phyloP scores from a whole-genome alignment of 2,888 invertebrate genomes.

The Eupithecia subumbrata region DNA sequence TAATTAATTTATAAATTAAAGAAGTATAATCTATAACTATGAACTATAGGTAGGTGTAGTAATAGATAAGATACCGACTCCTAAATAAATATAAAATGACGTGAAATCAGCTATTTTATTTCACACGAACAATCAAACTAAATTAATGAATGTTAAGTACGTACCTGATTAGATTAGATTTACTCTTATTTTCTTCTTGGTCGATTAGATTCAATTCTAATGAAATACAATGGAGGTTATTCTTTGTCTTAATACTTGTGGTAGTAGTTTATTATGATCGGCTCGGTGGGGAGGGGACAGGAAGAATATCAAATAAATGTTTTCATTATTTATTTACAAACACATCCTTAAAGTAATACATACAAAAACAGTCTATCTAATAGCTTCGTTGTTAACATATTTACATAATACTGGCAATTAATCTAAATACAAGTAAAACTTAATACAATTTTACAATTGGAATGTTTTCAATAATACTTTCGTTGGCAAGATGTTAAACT shows the following conservation, averaged over 20 bases:
- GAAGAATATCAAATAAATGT: slow-evolving; percentile 25
- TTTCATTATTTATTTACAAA: slow-evolving; percentile 50
- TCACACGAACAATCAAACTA: too few relatives aligned
- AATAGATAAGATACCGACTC: too few relatives aligned
- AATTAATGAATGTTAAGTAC: too few relatives aligned
- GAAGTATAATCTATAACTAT: too few relatives aligned
- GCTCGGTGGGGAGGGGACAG: background rate
- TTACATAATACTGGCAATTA: slow-evolving; percentile 47
- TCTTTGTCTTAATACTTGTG: background rate
- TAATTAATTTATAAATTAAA: too few relatives aligned
- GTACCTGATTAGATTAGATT: too few relatives aligned
- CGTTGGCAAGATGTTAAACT: slow-evolving; percentile 71
- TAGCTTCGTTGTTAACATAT: slow-evolving; percentile 48
- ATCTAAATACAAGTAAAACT: background rate
- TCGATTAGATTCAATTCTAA: too few relatives aligned
- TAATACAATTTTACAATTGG: slow-evolving; percentile 16
- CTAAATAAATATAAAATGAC: too few relatives aligned
- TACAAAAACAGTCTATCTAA: slow-evolving; percentile 47
- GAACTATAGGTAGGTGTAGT: too few relatives aligned
- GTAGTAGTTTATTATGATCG: background rate
- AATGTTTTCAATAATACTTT: slow-evolving; percentile 69
- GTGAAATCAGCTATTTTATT: too few relatives aligned
- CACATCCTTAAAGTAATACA: slow-evolving; percentile 39
- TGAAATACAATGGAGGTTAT: background rate
- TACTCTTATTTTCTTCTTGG: too few relatives aligned